Evolutionary conservation across 1,140 invertebrate species (phyloP).

Genomic region (Phortica variegata): DNA sequence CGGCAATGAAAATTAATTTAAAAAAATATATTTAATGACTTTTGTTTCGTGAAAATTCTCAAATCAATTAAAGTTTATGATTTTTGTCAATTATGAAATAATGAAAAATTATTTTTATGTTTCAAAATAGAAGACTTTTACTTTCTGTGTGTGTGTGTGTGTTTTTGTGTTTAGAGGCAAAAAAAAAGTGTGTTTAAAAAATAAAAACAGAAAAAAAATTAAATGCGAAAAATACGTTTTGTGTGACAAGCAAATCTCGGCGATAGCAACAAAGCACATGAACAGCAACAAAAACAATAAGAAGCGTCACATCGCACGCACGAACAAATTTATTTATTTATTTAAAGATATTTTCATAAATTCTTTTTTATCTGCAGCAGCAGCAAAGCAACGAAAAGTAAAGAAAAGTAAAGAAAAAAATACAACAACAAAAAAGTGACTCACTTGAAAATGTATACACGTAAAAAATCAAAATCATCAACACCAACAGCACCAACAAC

Average conservation of each 20-base stretch:
- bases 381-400: no score
- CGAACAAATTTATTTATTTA: constrained; percentile 21
- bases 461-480: constrained; percentile 12
- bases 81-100: no score
- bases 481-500: constrained; percentile 25
- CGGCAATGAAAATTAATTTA: constrained; percentile 12
- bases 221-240: constrained; percentile 15
- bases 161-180: no score
- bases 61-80: no score
- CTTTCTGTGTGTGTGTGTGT: no score
- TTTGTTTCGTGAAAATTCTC: no score
- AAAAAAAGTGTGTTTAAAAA: constrained; percentile 5
- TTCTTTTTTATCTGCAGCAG: constrained; percentile 16
- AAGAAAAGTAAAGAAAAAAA: no score
- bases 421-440: constrained; percentile 35
- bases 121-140: no score
- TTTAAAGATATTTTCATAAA: constrained; percentile 24
- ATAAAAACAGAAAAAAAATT: constrained; percentile 29
- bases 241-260: no score
- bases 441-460: constrained; percentile 24
- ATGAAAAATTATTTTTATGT: no score
- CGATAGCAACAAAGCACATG: no score
- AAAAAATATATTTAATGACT: no score
- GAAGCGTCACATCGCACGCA: constrained; percentile 9
- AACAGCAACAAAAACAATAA: constrained; percentile 6